A percentile compares a stretch with the other conserved stretches of the same genome.
Conservation (phyloP, 2,888 invertebrate genomes). For the Therioaphis trifolii region DNA sequence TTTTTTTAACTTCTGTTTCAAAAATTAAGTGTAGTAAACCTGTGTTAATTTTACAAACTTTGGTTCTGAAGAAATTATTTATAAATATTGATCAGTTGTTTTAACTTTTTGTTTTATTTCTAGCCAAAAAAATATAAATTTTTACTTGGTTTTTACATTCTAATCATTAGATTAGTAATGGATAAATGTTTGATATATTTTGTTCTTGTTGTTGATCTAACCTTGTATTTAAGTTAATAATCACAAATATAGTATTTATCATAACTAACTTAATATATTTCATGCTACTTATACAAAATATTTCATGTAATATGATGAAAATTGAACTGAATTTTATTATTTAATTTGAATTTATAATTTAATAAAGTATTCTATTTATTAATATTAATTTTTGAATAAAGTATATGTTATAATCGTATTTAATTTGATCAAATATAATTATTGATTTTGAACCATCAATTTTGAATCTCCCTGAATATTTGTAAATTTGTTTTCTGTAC, state of each 20-base stretch:
- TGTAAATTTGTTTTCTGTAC: conserved; percentile 34
- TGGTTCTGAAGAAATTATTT: background rate
- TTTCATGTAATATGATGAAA: background rate
- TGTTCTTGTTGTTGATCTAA: background rate
- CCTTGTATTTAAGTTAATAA: background rate
- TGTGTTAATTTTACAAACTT: background rate
- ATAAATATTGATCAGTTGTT: background rate
- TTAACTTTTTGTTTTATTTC: background rate
- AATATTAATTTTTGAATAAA: conserved; percentile 1
- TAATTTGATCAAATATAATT: background rate
- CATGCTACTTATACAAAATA: background rate
- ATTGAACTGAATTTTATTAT: background rate
- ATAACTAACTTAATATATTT: background rate
- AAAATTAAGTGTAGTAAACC: background rate
- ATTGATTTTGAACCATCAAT: background rate
- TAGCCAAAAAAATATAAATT: conserved; percentile 13
- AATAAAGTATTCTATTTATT: background rate
- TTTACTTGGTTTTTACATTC: background rate
- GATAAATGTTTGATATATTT: background rate
- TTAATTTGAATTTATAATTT: background rate
- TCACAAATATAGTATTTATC: conserved; percentile 11
- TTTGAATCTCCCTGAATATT: conserved; percentile 42
- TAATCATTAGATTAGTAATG: conserved; percentile 4
- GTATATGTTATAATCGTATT: background rate
- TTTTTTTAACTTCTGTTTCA: background rate